Percentiles rank a stretch among this genome's conserved stretches.
Conservation (phyloP, 2,888 invertebrate species). For the Sussaba pulchella region DNA sequence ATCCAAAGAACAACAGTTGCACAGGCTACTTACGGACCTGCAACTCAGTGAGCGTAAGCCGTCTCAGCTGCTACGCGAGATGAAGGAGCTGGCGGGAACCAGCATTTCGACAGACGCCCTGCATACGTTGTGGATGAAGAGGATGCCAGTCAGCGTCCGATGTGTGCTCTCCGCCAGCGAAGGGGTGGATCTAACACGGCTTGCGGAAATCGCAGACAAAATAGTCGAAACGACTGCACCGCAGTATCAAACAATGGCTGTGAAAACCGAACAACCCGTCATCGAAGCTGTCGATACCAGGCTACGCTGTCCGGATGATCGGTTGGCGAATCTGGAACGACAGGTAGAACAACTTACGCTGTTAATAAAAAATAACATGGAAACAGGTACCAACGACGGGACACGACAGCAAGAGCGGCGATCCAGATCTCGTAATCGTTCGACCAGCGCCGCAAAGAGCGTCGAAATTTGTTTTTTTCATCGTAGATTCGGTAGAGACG, state of each 20-base stretch:
- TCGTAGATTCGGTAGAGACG: neutral
- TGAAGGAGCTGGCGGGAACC: slow-evolving; percentile 58
- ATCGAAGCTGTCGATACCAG: neutral
- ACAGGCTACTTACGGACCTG: slow-evolving; percentile 60
- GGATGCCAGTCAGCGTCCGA: slow-evolving; percentile 48
- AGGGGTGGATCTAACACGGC: slow-evolving; percentile 23
- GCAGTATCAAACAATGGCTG: neutral
- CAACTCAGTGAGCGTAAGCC: slow-evolving; percentile 67
- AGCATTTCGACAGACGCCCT: slow-evolving; percentile 55
- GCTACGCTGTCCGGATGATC: neutral
- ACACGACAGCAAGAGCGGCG: too few relatives aligned
- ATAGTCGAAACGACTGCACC: slow-evolving; percentile 35
- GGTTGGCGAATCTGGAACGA: neutral
- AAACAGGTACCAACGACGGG: too few relatives aligned
- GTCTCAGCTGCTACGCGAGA: slow-evolving; percentile 65
- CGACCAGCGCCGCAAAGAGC: neutral
- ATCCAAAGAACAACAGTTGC: slow-evolving; percentile 56
- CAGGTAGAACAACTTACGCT: too few relatives aligned
- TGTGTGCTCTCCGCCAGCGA: slow-evolving; percentile 38
- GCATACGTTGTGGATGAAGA: slow-evolving; percentile 61
- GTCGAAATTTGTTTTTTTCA: slow-evolving; percentile 38
- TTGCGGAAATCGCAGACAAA: slow-evolving; percentile 56
- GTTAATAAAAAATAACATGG: too few relatives aligned
- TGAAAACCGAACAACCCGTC: neutral
- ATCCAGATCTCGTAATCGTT: neutral